Conservation (phyloP, 2,113 vertebrate species). For the Natator depressus region DNA sequence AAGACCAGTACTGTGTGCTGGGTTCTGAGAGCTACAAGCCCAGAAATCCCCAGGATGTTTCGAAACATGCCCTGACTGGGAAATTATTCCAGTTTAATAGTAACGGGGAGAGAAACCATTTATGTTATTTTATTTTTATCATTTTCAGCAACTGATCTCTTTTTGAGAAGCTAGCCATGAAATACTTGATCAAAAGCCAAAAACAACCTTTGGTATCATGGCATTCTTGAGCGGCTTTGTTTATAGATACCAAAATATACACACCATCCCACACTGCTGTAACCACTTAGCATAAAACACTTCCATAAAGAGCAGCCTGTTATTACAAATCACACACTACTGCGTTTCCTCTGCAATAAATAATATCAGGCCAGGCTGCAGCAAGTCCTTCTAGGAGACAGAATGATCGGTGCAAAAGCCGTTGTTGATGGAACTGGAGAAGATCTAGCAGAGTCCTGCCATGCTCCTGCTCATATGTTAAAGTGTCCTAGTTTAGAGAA, state of each 20-base stretch:
- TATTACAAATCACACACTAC: background rate
- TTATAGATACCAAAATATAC: conserved; percentile 74
- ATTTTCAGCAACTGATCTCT: conserved; percentile 19
- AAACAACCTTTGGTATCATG: conserved; percentile 71
- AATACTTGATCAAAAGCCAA: conserved; percentile 66
- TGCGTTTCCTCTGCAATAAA: background rate
- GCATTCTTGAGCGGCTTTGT: conserved; percentile 73
- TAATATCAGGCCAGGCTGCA: background rate
- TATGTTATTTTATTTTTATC: background rate
- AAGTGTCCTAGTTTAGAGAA: conserved; percentile 6
- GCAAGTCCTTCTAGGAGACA: background rate
- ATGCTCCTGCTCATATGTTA: accelerated
- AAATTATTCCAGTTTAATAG: background rate
- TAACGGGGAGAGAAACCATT: background rate
- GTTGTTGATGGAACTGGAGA: accelerated
- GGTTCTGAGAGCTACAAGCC: background rate
- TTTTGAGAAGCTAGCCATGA: conserved; percentile 5
- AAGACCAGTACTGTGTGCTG: accelerated
- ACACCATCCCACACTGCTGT: conserved; percentile 54
- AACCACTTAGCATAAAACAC: conserved; percentile 39
- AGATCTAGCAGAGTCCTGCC: background rate
- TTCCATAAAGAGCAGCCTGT: background rate
- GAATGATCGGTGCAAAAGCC: background rate
- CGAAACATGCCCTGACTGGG: background rate
- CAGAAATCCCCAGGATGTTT: background rate